Evolutionary conservation across 1,140 invertebrate species (phyloP), one percentile per base, ranked within the genome.

Genomic region (Subanguina moxae): DNA sequence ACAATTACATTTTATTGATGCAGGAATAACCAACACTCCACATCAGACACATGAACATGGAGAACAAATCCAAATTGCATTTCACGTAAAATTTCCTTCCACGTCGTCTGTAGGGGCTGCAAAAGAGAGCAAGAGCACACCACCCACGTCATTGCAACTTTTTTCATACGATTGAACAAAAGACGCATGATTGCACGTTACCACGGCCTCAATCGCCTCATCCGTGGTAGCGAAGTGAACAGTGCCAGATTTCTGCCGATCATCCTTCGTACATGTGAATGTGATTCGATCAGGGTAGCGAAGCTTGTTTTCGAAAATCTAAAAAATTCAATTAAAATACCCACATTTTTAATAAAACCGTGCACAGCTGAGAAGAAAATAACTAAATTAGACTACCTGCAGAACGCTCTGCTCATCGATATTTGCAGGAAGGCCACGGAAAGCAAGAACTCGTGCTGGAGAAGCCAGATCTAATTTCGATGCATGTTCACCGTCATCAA

Each of bases 151-250:
- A 38, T 38, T n/a, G n/a, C n/a, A n/a, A n/a, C n/a, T 38, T 38
- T 38, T 11, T 5, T 38, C 32, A 3, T 38, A 3, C 3, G 32
- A 38, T 38, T 38, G 3, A 38, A 11, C 32, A 77, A 97, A 90
- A 66, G 92, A 90, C 65, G 90, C 89, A 86, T 97, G 94, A 86
- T 97, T 97, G 84, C 91, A 91, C 70, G 91, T 88, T 87, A 94
- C 91, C 64, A 97, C 89, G 42, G 91, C 93, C 80, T 93, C 90
- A 13, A 94, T 90, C 15, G 93, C 92, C 81, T 92, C 89, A 25
- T 89, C 89, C 68, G 93, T 89, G 82, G 88, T 90, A 76, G 90
- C 89, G 86, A 96, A 97, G 84, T 96, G 92, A 83, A 94, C 88
- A 71, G 95, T 87, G 21, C 94, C 94, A 19, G 23, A 25, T 25